These are phyloP conservation scores for Enchytraeus crypticus DNA, from an alignment of 2,888 invertebrate species.

Conservation along the genomic window DNA sequence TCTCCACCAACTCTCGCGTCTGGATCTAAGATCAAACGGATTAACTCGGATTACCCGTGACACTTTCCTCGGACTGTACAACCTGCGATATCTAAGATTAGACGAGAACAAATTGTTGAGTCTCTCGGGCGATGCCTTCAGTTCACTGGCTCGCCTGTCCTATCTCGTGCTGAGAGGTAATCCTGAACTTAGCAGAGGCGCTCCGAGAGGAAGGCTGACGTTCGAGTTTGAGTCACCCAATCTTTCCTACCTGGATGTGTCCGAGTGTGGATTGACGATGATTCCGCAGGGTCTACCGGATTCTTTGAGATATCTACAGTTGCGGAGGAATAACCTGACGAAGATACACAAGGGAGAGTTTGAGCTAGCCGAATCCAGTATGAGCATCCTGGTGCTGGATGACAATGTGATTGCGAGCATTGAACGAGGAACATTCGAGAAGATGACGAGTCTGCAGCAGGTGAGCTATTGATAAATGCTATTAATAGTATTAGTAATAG, in stretches of 20 bases:
- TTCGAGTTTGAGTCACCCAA: slow-evolving; percentile 18
- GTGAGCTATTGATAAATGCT: too few relatives aligned
- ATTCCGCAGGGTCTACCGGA: slow-evolving; percentile 25
- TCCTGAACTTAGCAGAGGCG: too few relatives aligned
- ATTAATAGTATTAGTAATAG: too few relatives aligned
- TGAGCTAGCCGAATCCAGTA: slow-evolving; percentile 17
- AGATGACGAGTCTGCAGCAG: slow-evolving; percentile 68
- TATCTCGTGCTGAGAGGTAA: slow-evolving; percentile 23
- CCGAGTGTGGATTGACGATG: slow-evolving; percentile 20
- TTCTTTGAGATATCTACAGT: slow-evolving; percentile 24
- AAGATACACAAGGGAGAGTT: slow-evolving; percentile 2
- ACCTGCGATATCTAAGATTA: slow-evolving; percentile 21
- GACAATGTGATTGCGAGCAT: slow-evolving; percentile 66
- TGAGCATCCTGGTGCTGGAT: slow-evolving; percentile 71
- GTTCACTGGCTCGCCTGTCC: slow-evolving; percentile 16
- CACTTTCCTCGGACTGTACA: slow-evolving; percentile 21
- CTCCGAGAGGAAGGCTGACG: too few relatives aligned
- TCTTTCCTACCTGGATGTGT: slow-evolving; percentile 27
- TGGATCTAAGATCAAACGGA: slow-evolving; percentile 23
- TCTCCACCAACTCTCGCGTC: slow-evolving; percentile 15
- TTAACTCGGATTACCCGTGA: slow-evolving; percentile 14
- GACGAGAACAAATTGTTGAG: slow-evolving; percentile 19
- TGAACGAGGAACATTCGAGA: slow-evolving; percentile 76
- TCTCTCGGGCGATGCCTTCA: slow-evolving; percentile 19
- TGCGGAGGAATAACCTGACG: slow-evolving; percentile 26